Conservation (phyloP, 2,888 invertebrate genomes). For the Shargacucullia verbasci region DNA sequence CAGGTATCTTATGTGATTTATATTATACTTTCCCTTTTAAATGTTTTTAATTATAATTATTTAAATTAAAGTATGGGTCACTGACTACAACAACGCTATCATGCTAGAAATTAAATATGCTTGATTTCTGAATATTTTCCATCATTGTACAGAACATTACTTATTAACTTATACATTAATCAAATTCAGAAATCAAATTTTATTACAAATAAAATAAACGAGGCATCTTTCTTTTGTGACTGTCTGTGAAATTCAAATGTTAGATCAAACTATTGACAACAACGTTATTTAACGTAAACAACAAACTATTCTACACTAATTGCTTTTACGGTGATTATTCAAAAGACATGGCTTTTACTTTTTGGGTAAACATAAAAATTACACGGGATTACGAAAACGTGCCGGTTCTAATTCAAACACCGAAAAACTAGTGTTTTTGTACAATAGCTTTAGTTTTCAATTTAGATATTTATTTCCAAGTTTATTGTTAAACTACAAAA, state of each 20-base stretch:
- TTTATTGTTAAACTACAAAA: too few relatives aligned
- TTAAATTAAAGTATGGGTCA: constrained; percentile 4
- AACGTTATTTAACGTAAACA: constrained; percentile 46
- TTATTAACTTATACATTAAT: neutral
- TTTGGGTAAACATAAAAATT: constrained; percentile 33
- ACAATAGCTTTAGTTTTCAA: too few relatives aligned
- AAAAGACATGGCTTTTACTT: constrained; percentile 38
- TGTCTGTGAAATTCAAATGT: constrained; percentile 49
- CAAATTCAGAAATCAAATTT: constrained; percentile 24
- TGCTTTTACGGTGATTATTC: constrained; percentile 35
- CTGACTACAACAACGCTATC: constrained; percentile 33
- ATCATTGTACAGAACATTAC: neutral
- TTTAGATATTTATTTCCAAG: too few relatives aligned
- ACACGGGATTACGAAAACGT: constrained; percentile 1
- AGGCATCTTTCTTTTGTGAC: constrained; percentile 66
- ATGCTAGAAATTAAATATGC: constrained; percentile 15
- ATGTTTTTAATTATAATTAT: too few relatives aligned
- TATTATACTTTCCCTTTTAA: too few relatives aligned
- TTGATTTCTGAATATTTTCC: constrained; percentile 30
- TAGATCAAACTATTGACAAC: constrained; percentile 54
- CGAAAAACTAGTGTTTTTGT: too few relatives aligned
- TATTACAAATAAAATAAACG: constrained; percentile 19
- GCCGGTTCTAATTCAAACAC: constrained; percentile 31
- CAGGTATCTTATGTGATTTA: neutral
- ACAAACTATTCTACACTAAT: constrained; percentile 45